Evolutionary conservation across 2,113 vertebrate species (phyloP).

Genomic region (Alces alces): DNA sequence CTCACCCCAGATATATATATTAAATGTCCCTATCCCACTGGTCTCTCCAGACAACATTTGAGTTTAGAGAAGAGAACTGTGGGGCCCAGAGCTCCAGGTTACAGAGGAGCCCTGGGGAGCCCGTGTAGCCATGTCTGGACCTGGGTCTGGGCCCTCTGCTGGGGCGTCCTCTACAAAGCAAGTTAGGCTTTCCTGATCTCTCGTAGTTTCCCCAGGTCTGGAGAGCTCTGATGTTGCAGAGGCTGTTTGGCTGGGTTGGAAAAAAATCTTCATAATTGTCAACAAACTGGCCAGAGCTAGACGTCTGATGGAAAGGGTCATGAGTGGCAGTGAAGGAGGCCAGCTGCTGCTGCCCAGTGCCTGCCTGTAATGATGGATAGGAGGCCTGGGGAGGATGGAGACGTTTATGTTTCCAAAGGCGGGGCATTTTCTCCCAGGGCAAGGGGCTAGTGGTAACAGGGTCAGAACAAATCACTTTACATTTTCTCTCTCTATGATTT

Average conservation of each 20-base stretch:
- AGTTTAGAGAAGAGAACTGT: background rate
- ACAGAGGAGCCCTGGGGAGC: background rate
- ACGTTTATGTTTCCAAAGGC: constrained; percentile 42
- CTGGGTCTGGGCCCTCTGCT: fast-evolving
- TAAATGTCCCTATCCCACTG: background rate
- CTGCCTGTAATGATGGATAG: constrained; percentile 53
- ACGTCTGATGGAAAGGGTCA: constrained; percentile 45
- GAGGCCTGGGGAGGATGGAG: constrained; percentile 17
- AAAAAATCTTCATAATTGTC: constrained; percentile 21
- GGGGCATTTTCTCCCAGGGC: constrained; percentile 37
- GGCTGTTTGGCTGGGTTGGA: background rate
- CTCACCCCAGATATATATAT: background rate
- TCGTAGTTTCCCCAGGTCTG: background rate
- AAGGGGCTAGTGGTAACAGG: constrained; percentile 26
- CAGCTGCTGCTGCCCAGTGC: background rate
- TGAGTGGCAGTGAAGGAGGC: background rate
- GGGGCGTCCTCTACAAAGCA: background rate
- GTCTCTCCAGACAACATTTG: background rate
- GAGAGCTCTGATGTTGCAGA: background rate
- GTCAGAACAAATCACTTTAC: constrained; percentile 55
- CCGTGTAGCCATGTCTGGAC: background rate
- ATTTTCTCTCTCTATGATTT: constrained; percentile 20
- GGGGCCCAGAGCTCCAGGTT: background rate
- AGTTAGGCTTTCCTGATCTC: background rate
- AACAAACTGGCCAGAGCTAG: background rate